Percentiles rank a stretch among this genome's conserved stretches.
Evolutionary conservation across 2,888 invertebrate species (phyloP).

Genomic region (Neoaliturus tenellus): DNA sequence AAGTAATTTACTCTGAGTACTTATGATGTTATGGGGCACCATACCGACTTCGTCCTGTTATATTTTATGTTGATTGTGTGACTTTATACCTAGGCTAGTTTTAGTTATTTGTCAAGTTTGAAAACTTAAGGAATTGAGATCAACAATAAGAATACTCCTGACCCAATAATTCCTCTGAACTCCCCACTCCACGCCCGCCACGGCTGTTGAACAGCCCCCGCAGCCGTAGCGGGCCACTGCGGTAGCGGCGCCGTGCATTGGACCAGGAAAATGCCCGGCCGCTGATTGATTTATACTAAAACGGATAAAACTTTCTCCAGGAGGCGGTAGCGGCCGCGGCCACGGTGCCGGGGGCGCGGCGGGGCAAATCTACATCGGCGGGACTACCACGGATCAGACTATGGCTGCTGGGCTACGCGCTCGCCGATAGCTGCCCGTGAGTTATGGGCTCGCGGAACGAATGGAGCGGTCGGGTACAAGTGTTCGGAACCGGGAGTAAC

Average conservation of each 20-base stretch:
- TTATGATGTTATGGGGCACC: too few species aligned
- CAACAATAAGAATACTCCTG: too few species aligned
- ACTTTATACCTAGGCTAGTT: too few species aligned
- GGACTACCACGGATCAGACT: neutral
- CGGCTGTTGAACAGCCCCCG: too few species aligned
- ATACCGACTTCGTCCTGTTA: too few species aligned
- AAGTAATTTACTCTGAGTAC: too few species aligned
- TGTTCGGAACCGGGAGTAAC: too few species aligned
- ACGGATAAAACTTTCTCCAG: slow-evolving; percentile 14
- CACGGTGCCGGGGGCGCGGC: neutral
- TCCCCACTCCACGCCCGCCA: neutral
- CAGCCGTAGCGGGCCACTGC: neutral
- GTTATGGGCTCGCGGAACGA: neutral
- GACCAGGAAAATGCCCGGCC: neutral
- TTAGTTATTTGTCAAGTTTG: too few species aligned
- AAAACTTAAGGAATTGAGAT: too few species aligned
- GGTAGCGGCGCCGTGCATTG: slow-evolving; percentile 15
- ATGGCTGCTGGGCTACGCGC: neutral
- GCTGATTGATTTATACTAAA: slow-evolving; percentile 24
- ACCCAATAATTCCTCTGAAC: too few species aligned
- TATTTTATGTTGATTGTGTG: too few species aligned
- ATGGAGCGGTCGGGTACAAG: neutral
- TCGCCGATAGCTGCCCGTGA: neutral
- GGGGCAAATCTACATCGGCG: neutral
- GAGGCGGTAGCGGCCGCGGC: neutral